Conservation (phyloP, 2,113 vertebrate genomes). For the Micronisus gabar region DNA sequence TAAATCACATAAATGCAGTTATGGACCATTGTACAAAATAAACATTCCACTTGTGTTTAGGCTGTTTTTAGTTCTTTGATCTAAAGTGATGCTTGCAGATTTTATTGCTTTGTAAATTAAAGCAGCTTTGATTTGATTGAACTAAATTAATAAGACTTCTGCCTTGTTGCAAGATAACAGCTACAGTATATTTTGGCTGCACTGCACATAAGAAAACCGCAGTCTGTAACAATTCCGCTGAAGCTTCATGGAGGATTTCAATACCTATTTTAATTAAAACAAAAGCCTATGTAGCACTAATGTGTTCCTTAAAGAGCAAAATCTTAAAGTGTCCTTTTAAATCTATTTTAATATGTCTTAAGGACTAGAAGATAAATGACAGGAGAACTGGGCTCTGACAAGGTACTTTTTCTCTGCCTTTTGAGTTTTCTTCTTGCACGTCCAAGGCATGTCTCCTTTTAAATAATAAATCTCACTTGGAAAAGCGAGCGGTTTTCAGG, state of each 20-base stretch:
- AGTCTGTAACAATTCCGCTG: constrained; percentile 69
- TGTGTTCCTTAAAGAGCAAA: constrained; percentile 74
- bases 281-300: constrained; percentile 76
- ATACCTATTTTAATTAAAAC: constrained; percentile 84
- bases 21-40: constrained; percentile 90
- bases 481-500: not conserved
- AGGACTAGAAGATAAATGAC: constrained; percentile 76
- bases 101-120: constrained; percentile 84
- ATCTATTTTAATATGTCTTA: constrained; percentile 82
- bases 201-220: constrained; percentile 67
- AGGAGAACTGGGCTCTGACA: constrained; percentile 43
- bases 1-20: constrained; percentile 87
- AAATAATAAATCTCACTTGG: not conserved
- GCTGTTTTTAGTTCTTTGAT: constrained; percentile 79
- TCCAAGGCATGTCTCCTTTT: not conserved
- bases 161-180: constrained; percentile 72
- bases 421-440: not conserved
- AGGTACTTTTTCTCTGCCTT: not conserved
- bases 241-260: constrained; percentile 82
- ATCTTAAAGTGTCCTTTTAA: constrained; percentile 70
- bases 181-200: constrained; percentile 60
- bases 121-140: constrained; percentile 78
- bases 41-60: constrained; percentile 85
- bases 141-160: constrained; percentile 81
- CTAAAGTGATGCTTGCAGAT: constrained; percentile 67